Conservation (phyloP, 2,888 invertebrate genomes). For the Drosophila vallismaia region DNA sequence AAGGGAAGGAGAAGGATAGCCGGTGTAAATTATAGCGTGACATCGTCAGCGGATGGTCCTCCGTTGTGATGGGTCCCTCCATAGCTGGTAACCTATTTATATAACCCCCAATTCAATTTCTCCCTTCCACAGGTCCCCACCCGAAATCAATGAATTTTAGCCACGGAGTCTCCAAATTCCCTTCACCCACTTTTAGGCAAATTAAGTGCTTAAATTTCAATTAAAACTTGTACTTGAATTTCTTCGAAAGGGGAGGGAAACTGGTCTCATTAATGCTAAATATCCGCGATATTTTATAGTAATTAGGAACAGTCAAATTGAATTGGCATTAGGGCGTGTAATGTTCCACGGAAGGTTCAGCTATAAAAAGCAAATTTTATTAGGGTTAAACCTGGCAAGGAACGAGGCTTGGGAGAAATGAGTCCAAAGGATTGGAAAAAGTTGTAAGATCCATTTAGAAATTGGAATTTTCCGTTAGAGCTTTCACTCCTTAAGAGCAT, state of each 20-base stretch:
- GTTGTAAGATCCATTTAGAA: slow-evolving; percentile 12
- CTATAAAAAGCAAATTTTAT: slow-evolving; percentile 51
- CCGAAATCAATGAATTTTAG: slow-evolving; percentile 34
- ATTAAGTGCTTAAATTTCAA: slow-evolving; percentile 80
- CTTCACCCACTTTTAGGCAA: slow-evolving; percentile 40
- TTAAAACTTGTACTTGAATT: slow-evolving; percentile 67
- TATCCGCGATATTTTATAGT: slow-evolving; percentile 63
- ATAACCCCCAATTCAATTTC: slow-evolving; percentile 35
- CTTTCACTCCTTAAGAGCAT: neutral
- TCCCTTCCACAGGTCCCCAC: slow-evolving; percentile 1
- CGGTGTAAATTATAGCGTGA: slow-evolving; percentile 70
- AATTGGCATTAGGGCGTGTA: slow-evolving; percentile 46
- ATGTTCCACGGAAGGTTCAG: neutral
- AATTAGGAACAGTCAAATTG: slow-evolving; percentile 61
- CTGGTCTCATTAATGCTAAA: slow-evolving; percentile 59
- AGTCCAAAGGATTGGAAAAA: neutral
- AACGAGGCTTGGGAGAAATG: neutral
- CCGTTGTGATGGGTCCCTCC: slow-evolving; percentile 24
- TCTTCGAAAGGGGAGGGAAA: neutral
- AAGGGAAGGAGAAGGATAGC: slow-evolving; percentile 37
- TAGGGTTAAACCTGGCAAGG: slow-evolving; percentile 41
- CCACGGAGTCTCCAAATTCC: slow-evolving; percentile 13
- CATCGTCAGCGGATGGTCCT: slow-evolving; percentile 48
- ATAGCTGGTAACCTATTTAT: slow-evolving; percentile 46
- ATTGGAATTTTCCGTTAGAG: neutral